Percentiles rank a stretch among this genome's conserved stretches.
phyloP scores from a whole-genome alignment of 2,113 vertebrate genomes.

The Misgurnus mizolepis region DNA sequence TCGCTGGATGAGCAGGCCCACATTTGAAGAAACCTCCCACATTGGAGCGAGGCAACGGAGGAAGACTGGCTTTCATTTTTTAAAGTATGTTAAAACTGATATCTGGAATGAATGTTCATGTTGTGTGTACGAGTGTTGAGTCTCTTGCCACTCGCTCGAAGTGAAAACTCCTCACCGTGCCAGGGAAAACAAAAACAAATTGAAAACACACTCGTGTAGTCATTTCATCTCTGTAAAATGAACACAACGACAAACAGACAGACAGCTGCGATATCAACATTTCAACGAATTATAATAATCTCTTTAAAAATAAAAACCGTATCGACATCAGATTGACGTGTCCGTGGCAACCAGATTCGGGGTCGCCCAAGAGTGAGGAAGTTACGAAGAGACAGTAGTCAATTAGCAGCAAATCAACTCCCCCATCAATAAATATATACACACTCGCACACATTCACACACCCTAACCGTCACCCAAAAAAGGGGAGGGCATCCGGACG shows the following conservation, averaged over 20 bases:
- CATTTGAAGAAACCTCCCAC: not conserved
- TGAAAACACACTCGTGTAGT: conserved; percentile 38
- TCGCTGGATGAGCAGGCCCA: not conserved
- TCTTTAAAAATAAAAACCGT: conserved; percentile 33
- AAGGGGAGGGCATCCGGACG: not conserved
- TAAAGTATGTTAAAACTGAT: not conserved
- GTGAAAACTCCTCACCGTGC: conserved; percentile 14
- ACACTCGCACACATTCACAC: conserved; percentile 50
- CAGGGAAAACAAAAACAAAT: conserved; percentile 19
- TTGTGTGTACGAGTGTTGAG: conserved; percentile 9
- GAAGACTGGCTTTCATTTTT: not conserved
- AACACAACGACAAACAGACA: conserved; percentile 53
- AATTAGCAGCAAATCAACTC: conserved; percentile 94
- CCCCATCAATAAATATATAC: conserved; percentile 90
- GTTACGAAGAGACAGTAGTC: conserved; percentile 99
- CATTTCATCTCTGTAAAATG: conserved; percentile 53
- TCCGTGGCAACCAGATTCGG: conserved; percentile 78
- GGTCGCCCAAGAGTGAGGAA: conserved; percentile 65
- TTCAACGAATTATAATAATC: conserved; percentile 53
- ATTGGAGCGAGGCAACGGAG: not conserved
- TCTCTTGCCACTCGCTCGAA: conserved; percentile 1
- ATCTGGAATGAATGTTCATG: not conserved
- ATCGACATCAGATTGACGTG: conserved; percentile 75
- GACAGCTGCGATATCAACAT: conserved; percentile 56
- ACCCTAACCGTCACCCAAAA: conserved; percentile 20